phyloP scores from a whole-genome alignment of 2,888 invertebrate species.

The Biston betularia region DNA sequence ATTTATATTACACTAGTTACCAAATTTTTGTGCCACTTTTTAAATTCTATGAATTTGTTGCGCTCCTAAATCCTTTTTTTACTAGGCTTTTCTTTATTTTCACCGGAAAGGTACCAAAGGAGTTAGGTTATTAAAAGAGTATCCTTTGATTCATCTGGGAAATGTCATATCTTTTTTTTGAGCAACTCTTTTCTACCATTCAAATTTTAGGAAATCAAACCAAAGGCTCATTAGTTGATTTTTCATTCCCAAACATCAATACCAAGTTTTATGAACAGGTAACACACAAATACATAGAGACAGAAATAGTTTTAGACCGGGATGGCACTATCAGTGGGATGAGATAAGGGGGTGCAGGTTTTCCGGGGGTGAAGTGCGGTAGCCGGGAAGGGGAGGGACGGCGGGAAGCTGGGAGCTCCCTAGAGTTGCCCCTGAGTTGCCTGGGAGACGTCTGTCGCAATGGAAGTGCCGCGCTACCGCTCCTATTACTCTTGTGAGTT shows the following conservation, averaged over 20 bases:
- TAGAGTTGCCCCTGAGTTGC: constrained; percentile 67
- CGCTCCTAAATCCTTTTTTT: no score
- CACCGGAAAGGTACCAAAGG: no score
- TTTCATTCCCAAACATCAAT: background rate
- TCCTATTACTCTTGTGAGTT: constrained; percentile 83
- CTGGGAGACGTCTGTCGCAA: constrained; percentile 79
- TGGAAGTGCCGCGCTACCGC: constrained; percentile 85
- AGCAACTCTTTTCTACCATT: background rate
- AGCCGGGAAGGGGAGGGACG: constrained; percentile 46
- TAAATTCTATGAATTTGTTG: no score
- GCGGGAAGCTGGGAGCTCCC: constrained; percentile 56
- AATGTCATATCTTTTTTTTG: no score
- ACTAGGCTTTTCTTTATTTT: no score
- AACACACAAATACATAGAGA: constrained; percentile 25
- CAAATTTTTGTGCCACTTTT: no score
- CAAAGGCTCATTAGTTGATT: background rate
- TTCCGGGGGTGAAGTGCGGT: constrained; percentile 3
- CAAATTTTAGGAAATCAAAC: background rate
- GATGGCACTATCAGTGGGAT: constrained; percentile 41
- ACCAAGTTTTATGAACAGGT: background rate
- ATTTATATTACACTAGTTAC: no score
- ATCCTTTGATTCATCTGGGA: no score
- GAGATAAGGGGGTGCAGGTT: constrained; percentile 21
- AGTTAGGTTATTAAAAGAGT: no score
- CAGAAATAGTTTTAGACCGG: constrained; percentile 30